phyloP scores from a whole-genome alignment of 1,140 invertebrate species.

The Zaprionus vittiger region DNA sequence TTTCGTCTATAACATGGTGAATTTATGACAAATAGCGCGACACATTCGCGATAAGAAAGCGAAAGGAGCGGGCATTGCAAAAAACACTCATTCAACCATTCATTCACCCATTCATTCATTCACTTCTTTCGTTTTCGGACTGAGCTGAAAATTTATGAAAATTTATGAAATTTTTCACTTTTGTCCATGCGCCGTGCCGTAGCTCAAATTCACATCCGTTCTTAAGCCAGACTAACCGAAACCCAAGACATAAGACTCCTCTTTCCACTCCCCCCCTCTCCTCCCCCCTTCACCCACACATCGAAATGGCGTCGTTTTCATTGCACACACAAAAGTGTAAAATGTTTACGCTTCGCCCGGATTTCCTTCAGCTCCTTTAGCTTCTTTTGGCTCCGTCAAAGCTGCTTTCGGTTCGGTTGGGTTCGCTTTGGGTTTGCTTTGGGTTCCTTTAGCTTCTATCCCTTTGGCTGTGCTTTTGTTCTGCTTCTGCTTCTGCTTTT shows the following conservation, averaged over 20 bases:
- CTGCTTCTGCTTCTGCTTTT: conserved; percentile 15
- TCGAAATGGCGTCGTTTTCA: conserved; percentile 75
- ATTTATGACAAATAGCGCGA: conserved; percentile 74
- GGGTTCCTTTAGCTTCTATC: conserved; percentile 15
- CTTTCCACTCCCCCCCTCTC: background rate
- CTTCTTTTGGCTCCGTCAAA: conserved; percentile 1
- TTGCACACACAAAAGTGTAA: conserved; percentile 79
- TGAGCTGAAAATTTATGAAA: conserved; percentile 12
- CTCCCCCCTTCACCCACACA: conserved; percentile 12
- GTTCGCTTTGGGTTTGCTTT: conserved; percentile 5
- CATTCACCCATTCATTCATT: conserved; percentile 5
- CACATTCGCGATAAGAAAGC: conserved; percentile 74
- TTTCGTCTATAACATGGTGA: conserved; percentile 64
- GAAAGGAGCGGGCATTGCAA: conserved; percentile 55
- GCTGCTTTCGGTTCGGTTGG: conserved; percentile 30
- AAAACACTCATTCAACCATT: background rate
- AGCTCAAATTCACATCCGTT: conserved; percentile 51
- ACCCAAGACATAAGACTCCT: background rate
- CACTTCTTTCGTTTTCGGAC: background rate
- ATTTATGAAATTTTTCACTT: conserved; percentile 34
- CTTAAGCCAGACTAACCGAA: conserved; percentile 14
- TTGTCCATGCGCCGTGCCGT: conserved; percentile 19
- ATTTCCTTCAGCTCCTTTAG: conserved; percentile 52
- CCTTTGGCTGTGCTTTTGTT: conserved; percentile 2
- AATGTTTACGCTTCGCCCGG: conserved; percentile 77